Evolutionary conservation across 2,113 vertebrate species (phyloP).

Genomic region (Aix galericulata): DNA sequence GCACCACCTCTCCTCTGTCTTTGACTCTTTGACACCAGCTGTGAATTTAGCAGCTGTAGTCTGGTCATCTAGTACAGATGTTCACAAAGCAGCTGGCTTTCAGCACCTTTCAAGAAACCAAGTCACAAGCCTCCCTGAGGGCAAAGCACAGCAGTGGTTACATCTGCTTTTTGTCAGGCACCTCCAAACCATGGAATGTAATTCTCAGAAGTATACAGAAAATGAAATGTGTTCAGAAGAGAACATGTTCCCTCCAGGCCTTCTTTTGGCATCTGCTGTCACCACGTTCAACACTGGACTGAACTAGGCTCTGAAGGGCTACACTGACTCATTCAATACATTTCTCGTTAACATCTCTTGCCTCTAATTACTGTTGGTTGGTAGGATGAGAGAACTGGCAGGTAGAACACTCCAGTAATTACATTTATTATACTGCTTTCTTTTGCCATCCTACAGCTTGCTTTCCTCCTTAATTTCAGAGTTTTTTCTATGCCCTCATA

Average conservation of each 20-base stretch:
- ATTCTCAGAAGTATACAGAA: neutral
- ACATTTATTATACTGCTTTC: constrained; percentile 2
- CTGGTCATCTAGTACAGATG: neutral
- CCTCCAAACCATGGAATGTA: neutral
- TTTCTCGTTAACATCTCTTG: neutral
- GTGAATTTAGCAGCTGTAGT: neutral
- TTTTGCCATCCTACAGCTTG: constrained; percentile 3
- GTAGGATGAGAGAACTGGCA: neutral
- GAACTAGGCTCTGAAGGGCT: neutral
- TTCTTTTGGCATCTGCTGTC: neutral
- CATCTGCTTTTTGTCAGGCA: neutral
- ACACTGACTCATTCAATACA: neutral
- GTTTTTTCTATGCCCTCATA: constrained; percentile 9
- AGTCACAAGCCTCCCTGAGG: neutral
- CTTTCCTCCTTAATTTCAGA: constrained; percentile 5
- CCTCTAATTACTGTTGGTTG: constrained; percentile 22
- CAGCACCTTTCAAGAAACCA: neutral
- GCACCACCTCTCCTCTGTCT: neutral
- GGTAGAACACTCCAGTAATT: neutral
- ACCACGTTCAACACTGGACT: neutral
- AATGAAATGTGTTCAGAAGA: neutral
- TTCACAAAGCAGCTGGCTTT: neutral
- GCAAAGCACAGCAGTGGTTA: neutral
- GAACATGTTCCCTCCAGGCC: neutral
- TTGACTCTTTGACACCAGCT: neutral